Conservation (phyloP, 2,888 invertebrate species). For the Drymonia ruficornis region DNA sequence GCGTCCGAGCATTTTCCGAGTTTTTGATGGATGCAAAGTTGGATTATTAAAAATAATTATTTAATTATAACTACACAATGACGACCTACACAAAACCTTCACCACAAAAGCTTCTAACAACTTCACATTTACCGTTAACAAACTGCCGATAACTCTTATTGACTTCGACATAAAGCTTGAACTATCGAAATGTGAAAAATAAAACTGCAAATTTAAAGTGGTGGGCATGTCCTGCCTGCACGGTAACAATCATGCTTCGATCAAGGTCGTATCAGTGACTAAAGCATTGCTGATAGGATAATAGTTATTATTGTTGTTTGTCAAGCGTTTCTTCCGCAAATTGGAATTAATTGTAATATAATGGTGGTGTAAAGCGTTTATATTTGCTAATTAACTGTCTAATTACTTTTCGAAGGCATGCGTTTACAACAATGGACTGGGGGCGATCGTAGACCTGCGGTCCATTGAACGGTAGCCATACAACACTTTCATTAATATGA, state of each 20-base stretch:
- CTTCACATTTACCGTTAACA: background rate
- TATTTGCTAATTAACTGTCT: background rate
- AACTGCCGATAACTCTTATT: constrained; percentile 2
- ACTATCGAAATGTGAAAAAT: background rate
- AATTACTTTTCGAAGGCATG: background rate
- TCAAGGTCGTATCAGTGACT: constrained; percentile 5
- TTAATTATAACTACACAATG: no score
- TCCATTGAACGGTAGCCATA: no score
- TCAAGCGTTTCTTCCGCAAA: constrained; percentile 5
- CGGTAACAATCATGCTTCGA: background rate
- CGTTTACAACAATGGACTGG: no score
- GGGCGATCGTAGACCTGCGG: no score
- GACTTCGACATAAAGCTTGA: constrained; percentile 7
- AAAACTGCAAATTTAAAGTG: constrained; percentile 10
- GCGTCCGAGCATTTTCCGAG: no score
- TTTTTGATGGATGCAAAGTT: no score
- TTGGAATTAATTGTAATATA: background rate
- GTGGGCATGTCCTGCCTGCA: constrained; percentile 17
- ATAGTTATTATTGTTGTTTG: constrained; percentile 5
- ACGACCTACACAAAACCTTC: constrained; percentile 2
- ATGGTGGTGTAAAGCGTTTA: background rate
- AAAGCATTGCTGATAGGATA: constrained; percentile 11
- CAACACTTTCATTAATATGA: no score
- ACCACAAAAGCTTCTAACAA: constrained; percentile 11
- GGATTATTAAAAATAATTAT: no score